These are phyloP conservation scores for Pangasius larnaudii DNA, from an alignment of 2,797 vertebrate species.

Conservation along the genomic window DNA sequence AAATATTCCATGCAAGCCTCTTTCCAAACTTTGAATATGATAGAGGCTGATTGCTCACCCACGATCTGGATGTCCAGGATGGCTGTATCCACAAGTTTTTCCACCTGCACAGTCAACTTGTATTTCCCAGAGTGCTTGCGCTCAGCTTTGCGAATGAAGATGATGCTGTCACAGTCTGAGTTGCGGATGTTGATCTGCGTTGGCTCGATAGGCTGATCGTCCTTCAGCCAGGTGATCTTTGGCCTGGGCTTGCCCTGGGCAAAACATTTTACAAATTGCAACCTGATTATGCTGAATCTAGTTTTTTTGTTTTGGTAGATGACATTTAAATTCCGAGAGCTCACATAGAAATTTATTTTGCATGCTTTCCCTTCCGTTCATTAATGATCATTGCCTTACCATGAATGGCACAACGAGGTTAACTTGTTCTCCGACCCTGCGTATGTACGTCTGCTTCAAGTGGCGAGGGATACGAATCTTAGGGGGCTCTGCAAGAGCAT, in stretches of 20 bases:
- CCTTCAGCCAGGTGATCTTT: constrained; percentile 91
- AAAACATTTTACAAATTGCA: not conserved
- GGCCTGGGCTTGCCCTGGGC: constrained; percentile 93
- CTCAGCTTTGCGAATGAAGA: constrained; percentile 96
- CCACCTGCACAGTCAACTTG: constrained; percentile 91
- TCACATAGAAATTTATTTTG: not conserved
- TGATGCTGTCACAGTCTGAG: constrained; percentile 93
- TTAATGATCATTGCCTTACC: constrained; percentile 73
- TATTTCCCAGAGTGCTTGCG: constrained; percentile 94
- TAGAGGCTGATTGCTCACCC: constrained; percentile 74
- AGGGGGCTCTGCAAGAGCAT: constrained; percentile 82
- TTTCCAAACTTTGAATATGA: not conserved
- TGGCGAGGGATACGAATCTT: constrained; percentile 96
- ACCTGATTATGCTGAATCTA: too few species aligned
- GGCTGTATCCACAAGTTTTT: constrained; percentile 86
- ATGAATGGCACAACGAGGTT: constrained; percentile 96
- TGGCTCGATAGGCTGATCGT: constrained; percentile 83
- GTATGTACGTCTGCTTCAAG: constrained; percentile 93
- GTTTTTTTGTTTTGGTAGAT: not conserved
- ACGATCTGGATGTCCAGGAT: constrained; percentile 92
- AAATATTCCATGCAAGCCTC: not conserved
- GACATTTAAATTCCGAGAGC: not conserved
- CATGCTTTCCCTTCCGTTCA: not conserved
- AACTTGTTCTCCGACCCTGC: constrained; percentile 92
- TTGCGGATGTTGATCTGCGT: constrained; percentile 92